These are phyloP conservation scores for Carposina sasakii DNA, from an alignment of 1,140 invertebrate species.

Conservation along the genomic window DNA sequence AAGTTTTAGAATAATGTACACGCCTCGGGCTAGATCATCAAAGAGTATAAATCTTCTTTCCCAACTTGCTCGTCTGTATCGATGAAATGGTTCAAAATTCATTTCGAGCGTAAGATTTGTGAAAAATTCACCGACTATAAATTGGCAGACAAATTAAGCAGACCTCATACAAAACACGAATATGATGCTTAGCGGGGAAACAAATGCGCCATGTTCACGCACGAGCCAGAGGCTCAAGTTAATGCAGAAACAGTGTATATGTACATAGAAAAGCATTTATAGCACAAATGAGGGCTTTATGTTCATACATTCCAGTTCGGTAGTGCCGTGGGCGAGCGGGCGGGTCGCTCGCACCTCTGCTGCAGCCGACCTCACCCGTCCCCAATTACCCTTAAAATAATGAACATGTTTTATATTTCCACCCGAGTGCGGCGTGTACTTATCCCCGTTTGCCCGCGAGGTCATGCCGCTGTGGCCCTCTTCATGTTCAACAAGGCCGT, in stretches of 20 bases:
- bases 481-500: constrained; percentile 32
- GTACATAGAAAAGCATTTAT: constrained; percentile 40
- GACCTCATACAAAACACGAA: too few species aligned
- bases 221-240: too few species aligned
- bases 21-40: constrained; percentile 55
- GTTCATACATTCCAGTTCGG: constrained; percentile 47
- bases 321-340: constrained; percentile 59
- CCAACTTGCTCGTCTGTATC: constrained; percentile 44
- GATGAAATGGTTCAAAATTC: too few species aligned
- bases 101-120: too few species aligned
- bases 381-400: constrained; percentile 74
- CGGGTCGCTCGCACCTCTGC: constrained; percentile 55
- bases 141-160: too few species aligned
- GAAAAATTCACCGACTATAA: too few species aligned
- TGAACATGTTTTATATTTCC: constrained; percentile 73
- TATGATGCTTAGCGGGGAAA: too few species aligned
- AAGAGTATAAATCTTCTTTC: constrained; percentile 42
- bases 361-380: constrained; percentile 64
- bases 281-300: constrained; percentile 51
- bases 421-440: constrained; percentile 58
- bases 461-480: constrained; percentile 50
- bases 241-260: constrained; percentile 60
- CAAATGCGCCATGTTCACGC: too few species aligned
- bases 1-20: constrained; percentile 66
- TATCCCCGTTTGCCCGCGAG: constrained; percentile 60